Evolutionary conservation across 2,113 vertebrate genomes (phyloP).

Genomic region (Fregetta grallaria): DNA sequence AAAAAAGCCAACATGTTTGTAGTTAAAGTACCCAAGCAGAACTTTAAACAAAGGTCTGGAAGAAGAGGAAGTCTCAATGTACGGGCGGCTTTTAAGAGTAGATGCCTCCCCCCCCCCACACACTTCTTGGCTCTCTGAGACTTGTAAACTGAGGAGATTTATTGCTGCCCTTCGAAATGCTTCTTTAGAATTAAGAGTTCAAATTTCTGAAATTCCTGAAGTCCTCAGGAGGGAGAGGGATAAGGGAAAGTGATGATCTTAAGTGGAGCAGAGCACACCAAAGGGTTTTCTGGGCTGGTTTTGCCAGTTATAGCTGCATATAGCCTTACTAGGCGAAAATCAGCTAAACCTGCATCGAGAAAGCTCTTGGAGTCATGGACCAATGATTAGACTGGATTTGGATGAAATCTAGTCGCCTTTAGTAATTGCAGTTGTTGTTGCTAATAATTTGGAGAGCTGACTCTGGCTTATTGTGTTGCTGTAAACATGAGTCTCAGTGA

Average conservation of each 20-base stretch:
- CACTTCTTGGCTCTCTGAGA: background rate
- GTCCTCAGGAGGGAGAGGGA: slow-evolving; percentile 28
- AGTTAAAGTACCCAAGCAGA: slow-evolving; percentile 30
- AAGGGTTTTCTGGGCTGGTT: background rate
- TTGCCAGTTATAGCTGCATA: background rate
- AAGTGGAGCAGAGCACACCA: background rate
- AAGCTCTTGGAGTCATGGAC: background rate
- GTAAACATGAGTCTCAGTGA: background rate
- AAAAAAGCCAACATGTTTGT: background rate
- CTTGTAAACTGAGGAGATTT: slow-evolving; percentile 40
- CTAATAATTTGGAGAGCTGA: background rate
- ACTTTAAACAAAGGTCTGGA: slow-evolving; percentile 24
- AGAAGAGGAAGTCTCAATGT: slow-evolving; percentile 15
- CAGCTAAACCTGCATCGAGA: background rate
- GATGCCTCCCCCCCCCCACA: background rate
- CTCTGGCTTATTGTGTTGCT: background rate
- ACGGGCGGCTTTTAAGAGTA: background rate
- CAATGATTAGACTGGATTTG: background rate
- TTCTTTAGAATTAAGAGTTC: slow-evolving; percentile 46
- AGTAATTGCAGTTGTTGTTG: background rate
- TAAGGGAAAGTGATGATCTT: background rate
- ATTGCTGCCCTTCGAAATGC: slow-evolving; percentile 33
- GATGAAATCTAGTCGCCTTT: background rate
- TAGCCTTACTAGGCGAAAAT: background rate
- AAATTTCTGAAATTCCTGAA: slow-evolving; percentile 64